Base-by-base conservation (phyloP, 2,888 invertebrate species). In the Caenorhabditis drosophilae region DNA sequence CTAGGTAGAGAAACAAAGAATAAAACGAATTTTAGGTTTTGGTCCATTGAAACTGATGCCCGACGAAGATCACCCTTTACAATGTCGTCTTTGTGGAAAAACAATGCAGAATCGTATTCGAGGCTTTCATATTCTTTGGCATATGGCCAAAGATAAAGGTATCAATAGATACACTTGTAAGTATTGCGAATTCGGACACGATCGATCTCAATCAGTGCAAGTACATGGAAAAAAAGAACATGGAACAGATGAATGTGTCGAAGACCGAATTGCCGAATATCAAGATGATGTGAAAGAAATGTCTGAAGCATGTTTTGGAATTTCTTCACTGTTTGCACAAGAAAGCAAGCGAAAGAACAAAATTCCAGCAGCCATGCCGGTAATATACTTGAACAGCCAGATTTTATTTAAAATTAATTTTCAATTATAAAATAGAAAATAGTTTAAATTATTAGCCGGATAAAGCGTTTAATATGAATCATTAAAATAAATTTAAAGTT, bases 81-180 rank as follows among this genome's bases (percentile, higher is more conserved):
- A 80, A 66, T 82, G 82, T 56, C 53, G 67, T n/a, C 57, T 79
- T n/a, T 82, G 82, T 62, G 70, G 77, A 58, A 82, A 82, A 61
- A 74, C 74, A 15, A 76, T 81, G 71, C 73, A 78, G 56, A 80
- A 75, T 47, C 59, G 80, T 49, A 78, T 77, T 38, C 75, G 79
- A 26, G 80, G 82, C 15, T 81, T 82, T 69, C 82, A 82, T 66
- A 76, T 82, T 31, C 78, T 82, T 15, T 78, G 78, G 79, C 82
- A 82, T 58, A 63, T 82, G 72, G 75, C 73, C 45, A 81, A 74
- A 49, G 82, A 82, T 60, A 69, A 78, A 64, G 79, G 79, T 51
- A 82, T 82, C 63, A 75, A 79, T 41, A 70, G 82, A 25, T 82
- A 81, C 67, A 73, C 73, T 16, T 82, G 82, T 67, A 76, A 75